Conservation (phyloP, 1,140 invertebrate species). For the Pseudomyrmex dendroicus region DNA sequence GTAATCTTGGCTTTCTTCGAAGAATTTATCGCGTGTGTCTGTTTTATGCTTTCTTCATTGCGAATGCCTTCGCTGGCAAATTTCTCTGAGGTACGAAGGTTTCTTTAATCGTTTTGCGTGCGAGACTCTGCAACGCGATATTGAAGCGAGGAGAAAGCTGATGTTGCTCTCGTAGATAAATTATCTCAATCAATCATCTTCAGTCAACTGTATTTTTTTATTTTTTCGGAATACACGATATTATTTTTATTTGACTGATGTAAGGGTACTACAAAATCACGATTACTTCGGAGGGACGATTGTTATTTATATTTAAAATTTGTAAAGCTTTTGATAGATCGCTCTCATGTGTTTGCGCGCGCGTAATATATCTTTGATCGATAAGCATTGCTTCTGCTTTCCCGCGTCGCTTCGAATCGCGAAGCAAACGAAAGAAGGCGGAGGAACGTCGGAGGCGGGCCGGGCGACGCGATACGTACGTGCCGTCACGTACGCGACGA, state of each 20-base stretch:
- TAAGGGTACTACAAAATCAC: neutral
- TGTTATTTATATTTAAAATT: slow-evolving; percentile 1
- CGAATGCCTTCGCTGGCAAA: slow-evolving; percentile 7
- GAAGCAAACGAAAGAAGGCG: slow-evolving; percentile 20
- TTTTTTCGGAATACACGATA: no score
- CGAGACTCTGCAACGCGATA: neutral
- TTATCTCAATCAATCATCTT: neutral
- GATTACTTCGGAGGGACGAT: neutral
- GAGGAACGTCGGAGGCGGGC: slow-evolving; percentile 52
- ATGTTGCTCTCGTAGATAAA: neutral
- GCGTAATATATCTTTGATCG: neutral
- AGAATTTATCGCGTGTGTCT: slow-evolving; percentile 30
- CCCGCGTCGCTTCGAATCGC: neutral
- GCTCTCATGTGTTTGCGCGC: neutral
- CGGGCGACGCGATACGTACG: slow-evolving; percentile 64
- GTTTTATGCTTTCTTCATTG: slow-evolving; percentile 52
- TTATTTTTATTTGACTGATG: neutral
- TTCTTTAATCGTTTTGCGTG: slow-evolving; percentile 11
- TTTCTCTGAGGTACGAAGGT: slow-evolving; percentile 15
- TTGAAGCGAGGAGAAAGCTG: slow-evolving; percentile 12
- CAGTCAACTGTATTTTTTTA: no score
- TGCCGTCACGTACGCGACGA: slow-evolving; percentile 80
- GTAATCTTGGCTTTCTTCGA: slow-evolving; percentile 8
- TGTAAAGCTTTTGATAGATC: neutral
- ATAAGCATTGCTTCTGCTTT: neutral